These are phyloP conservation scores for Odontamblyopus rebecca DNA, from an alignment of 2,797 vertebrate genomes.

Conservation along the genomic window DNA sequence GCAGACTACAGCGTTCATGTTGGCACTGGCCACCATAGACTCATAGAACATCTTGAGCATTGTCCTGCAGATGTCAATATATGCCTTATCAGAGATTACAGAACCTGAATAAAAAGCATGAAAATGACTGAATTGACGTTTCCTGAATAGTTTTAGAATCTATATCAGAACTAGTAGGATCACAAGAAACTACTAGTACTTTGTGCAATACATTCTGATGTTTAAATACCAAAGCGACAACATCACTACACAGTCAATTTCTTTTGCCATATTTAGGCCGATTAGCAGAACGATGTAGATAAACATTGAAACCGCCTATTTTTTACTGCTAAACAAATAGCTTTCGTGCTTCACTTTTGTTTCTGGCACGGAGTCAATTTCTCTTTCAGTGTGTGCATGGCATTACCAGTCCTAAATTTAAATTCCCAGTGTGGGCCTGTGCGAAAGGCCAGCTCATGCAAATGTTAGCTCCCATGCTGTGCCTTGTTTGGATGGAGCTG, in stretches of 20 bases:
- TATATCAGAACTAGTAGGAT: no score
- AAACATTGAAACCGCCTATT: not conserved
- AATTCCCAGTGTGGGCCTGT: constrained; percentile 1
- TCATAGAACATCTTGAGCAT: no score
- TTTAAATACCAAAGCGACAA: no score
- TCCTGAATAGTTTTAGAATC: no score
- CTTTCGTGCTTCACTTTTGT: constrained; percentile 7
- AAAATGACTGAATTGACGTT: no score
- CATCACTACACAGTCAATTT: not conserved
- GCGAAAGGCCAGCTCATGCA: constrained; percentile 17
- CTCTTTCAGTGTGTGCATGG: constrained; percentile 2
- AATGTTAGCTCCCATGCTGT: constrained; percentile 7
- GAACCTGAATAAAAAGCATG: no score
- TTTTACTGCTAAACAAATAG: constrained; percentile 12
- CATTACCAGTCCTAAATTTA: constrained; percentile 16
- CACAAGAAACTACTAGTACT: no score
- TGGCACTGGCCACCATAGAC: no score
- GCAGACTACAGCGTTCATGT: no score
- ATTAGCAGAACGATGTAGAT: not conserved
- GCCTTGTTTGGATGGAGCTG: not conserved
- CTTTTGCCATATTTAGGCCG: not conserved
- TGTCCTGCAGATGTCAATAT: no score
- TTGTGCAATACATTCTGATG: no score
- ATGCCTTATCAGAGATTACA: no score
- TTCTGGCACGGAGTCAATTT: constrained; percentile 21